A percentile compares a stretch with the other conserved stretches of the same genome.
Evolutionary conservation across 1,140 invertebrate genomes (phyloP).

Genomic region (Drosophila elegans): DNA sequence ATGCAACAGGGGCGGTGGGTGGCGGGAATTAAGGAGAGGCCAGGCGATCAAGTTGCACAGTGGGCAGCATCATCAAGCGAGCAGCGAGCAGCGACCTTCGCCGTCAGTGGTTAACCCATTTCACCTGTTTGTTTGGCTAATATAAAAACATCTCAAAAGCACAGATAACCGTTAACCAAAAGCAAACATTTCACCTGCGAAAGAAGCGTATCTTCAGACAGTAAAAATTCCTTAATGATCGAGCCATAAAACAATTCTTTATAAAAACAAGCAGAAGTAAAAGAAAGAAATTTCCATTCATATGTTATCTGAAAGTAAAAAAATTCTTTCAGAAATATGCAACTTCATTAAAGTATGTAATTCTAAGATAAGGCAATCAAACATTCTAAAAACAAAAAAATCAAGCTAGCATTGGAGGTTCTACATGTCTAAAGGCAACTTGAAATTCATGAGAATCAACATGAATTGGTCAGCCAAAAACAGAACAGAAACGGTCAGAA

Average conservation of each 20-base stretch:
- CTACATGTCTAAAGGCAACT: too few relatives aligned
- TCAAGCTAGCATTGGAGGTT: too few relatives aligned
- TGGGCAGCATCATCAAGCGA: slow-evolving; percentile 35
- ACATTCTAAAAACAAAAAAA: too few relatives aligned
- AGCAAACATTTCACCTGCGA: slow-evolving; percentile 14
- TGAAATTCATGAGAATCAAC: too few relatives aligned
- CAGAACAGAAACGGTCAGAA: too few relatives aligned
- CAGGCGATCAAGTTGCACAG: slow-evolving; percentile 56
- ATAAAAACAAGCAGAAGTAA: neutral
- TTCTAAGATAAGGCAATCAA: too few relatives aligned
- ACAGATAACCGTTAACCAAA: slow-evolving; percentile 28
- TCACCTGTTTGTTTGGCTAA: slow-evolving; percentile 17
- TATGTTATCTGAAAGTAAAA: too few relatives aligned
- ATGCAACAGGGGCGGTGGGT: slow-evolving; percentile 7
- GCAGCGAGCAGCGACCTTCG: slow-evolving; percentile 37
- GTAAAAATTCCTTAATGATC: neutral
- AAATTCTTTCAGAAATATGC: too few relatives aligned
- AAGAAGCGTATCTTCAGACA: slow-evolving; percentile 5
- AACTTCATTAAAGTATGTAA: too few relatives aligned
- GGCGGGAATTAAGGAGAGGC: slow-evolving; percentile 1
- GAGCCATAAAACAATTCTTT: neutral
- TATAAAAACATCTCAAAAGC: slow-evolving; percentile 19
- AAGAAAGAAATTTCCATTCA: too few relatives aligned
- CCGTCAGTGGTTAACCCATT: slow-evolving; percentile 9
- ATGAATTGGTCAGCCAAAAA: too few relatives aligned